Base-by-base conservation (phyloP, 2,113 vertebrate species). In the Pungitius pungitius region DNA sequence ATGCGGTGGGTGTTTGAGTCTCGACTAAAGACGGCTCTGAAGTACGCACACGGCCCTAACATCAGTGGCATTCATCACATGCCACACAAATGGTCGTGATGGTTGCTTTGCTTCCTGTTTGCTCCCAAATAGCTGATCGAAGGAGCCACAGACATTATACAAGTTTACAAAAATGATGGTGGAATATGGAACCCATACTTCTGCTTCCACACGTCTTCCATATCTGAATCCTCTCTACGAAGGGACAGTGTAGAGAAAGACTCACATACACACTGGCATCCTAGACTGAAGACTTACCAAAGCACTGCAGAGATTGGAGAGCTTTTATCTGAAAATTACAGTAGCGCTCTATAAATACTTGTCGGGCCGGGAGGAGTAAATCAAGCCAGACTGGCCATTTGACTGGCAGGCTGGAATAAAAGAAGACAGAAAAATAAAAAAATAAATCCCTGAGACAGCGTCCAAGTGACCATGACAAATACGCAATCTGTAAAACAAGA, bases 391-490 rank as follows among this genome's bases (percentile, higher is more conserved):
- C 57, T 49, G 68, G 57, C 66, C 40, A 57, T 80, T 88, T 87
- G 86, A 90, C 51, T 82, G 89, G 75, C 87, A 88, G 69, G 69
- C 82, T 81, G 78, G 79, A 84, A 83, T 75, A 77, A 75, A 85
- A 47, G 39, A 56, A 49, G 27, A 69, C 75, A 68, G 24, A 20
- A 35, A 35, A 30, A 30, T 5, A 30, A 30, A 35, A 35, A 63
- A 77, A 80, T 70, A 63, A 77, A 80, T 73, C 68, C 58, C 73
- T 37, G 47, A 68, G 70, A 75, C 85, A 40, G 68, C 33, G n/a
- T 81, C 78, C 83, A 89, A 88, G 86, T 88, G 86, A 81, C 86
- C 81, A 54, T 88, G 89, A 89, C 86, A 89, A 88, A 87, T 76
- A 14, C 42, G 52, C 75, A 87, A 82, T 88, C 82, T 91, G 87